A percentile compares a stretch with the other conserved stretches of the same genome.
phyloP scores from a whole-genome alignment of 2,888 invertebrate genomes.

The Pocota personata region DNA sequence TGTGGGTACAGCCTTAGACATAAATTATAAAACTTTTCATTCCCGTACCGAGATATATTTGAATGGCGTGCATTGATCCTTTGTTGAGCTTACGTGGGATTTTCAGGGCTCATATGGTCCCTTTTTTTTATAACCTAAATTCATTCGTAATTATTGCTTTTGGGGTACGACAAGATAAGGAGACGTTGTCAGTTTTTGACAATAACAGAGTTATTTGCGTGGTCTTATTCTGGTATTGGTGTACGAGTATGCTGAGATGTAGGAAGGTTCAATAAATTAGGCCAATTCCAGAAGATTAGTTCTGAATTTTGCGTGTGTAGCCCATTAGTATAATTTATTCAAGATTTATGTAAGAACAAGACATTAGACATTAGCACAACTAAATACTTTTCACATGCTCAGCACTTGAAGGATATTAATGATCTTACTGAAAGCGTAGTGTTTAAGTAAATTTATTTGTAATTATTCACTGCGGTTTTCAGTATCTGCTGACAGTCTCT shows the following conservation, averaged over 20 bases:
- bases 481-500: too few species aligned
- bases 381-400: too few species aligned
- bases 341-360: background rate
- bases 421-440: too few species aligned
- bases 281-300: background rate
- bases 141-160: background rate
- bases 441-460: too few species aligned
- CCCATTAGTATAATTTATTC: background rate
- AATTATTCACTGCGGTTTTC: too few species aligned
- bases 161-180: background rate
- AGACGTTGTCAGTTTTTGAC: background rate
- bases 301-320: background rate
- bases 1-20: background rate
- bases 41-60: constrained; percentile 3
- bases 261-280: background rate
- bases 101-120: background rate
- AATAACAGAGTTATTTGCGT: background rate
- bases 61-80: constrained; percentile 4
- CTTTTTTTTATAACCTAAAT: background rate
- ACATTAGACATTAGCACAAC: background rate
- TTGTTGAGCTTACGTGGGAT: background rate
- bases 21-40: constrained; percentile 39
- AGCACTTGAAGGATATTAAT: too few species aligned
- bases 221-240: background rate
- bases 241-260: background rate